Conservation (phyloP, 2,113 vertebrate genomes). For the Sclerurus mexicanus region DNA sequence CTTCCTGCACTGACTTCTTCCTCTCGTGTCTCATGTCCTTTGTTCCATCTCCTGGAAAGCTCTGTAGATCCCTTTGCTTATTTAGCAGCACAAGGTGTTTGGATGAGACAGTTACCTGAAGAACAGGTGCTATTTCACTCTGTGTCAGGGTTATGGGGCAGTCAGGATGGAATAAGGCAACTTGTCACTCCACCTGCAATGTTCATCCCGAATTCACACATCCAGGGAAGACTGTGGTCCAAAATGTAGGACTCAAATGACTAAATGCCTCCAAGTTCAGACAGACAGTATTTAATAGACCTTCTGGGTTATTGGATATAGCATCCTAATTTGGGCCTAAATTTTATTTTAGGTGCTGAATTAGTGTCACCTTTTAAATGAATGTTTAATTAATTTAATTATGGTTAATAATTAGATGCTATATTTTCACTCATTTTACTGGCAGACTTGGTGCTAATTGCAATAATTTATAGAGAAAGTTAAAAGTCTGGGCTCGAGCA, state of each 20-base stretch:
- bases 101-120: neutral
- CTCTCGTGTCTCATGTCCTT: neutral
- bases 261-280: neutral
- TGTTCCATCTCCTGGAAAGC: neutral
- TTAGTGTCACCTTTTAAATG: neutral
- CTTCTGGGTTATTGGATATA: neutral
- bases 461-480: slow-evolving; percentile 23
- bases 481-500: neutral
- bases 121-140: neutral
- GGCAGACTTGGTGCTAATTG: neutral
- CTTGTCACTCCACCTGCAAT: neutral
- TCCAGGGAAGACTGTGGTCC: neutral
- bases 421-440: slow-evolving; percentile 7
- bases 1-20: neutral
- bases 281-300: neutral
- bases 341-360: neutral
- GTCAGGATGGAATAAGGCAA: neutral
- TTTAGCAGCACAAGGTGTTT: neutral
- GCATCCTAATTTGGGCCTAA: neutral
- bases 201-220: neutral
- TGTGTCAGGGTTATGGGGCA: neutral
- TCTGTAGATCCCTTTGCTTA: neutral
- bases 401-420: neutral
- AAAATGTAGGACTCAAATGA: neutral
- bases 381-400: neutral